These are phyloP conservation scores for Camponotus fellah DNA, from an alignment of 2,888 invertebrate species.

Conservation along the genomic window DNA sequence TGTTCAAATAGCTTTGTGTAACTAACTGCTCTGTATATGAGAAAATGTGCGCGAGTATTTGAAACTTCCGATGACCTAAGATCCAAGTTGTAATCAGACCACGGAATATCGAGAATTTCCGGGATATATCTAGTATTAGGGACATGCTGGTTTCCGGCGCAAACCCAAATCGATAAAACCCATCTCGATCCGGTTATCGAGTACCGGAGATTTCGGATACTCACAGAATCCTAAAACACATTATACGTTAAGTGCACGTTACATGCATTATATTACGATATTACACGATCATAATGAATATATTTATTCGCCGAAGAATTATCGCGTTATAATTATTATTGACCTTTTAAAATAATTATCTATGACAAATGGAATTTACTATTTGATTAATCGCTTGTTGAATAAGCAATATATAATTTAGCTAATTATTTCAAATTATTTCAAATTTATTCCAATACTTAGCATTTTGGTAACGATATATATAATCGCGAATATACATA, in stretches of 20 bases:
- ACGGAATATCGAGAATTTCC: slow-evolving; percentile 32
- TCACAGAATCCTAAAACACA: slow-evolving; percentile 1
- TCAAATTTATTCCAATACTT: slow-evolving; percentile 23
- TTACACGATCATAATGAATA: slow-evolving; percentile 21
- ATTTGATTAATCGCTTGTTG: slow-evolving; percentile 33
- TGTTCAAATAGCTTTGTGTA: background rate
- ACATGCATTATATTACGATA: slow-evolving; percentile 12
- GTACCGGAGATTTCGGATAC: slow-evolving; percentile 39
- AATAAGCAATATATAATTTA: slow-evolving; percentile 1
- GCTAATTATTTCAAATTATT: slow-evolving; percentile 9
- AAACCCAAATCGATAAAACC: slow-evolving; percentile 49
- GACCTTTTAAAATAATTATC: slow-evolving; percentile 27
- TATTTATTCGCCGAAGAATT: slow-evolving; percentile 24
- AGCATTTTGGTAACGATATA: slow-evolving; percentile 17
- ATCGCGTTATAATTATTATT: slow-evolving; percentile 25
- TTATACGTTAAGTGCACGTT: background rate
- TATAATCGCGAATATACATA: slow-evolving; percentile 8
- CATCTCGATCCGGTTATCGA: slow-evolving; percentile 45
- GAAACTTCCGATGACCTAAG: slow-evolving; percentile 20
- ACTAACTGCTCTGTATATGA: background rate
- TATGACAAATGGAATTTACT: background rate
- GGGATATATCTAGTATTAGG: slow-evolving; percentile 20
- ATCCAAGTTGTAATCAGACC: slow-evolving; percentile 34
- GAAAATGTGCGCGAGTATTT: background rate
- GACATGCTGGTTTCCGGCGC: slow-evolving; percentile 20